Conservation (phyloP, 2,888 invertebrate species). For the Anorthoa munda region DNA sequence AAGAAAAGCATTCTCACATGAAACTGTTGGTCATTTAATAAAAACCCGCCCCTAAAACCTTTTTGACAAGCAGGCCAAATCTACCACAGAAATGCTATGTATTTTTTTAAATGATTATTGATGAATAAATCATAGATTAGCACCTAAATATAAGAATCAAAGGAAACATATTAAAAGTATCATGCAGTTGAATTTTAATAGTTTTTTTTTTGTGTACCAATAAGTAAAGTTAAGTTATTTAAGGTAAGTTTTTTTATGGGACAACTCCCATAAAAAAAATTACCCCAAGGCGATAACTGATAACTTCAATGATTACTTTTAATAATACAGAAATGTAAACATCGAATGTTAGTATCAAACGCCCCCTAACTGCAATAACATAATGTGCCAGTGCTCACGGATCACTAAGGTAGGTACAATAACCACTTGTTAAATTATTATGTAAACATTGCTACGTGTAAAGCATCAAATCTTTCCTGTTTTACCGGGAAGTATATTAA, state of each 20-base stretch:
- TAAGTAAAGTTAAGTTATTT: too few relatives aligned
- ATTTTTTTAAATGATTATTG: background rate
- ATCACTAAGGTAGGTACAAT: background rate
- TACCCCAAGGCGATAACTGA: background rate
- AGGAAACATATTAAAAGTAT: background rate
- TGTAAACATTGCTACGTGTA: conserved; percentile 48
- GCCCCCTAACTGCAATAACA: conserved; percentile 31
- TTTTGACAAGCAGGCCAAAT: background rate
- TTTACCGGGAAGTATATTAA: conserved; percentile 12
- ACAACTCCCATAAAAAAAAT: background rate
- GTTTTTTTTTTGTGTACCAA: too few relatives aligned
- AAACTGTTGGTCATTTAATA: background rate
- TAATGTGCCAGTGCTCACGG: background rate
- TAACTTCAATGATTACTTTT: background rate
- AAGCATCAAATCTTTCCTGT: background rate
- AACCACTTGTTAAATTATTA: conserved; percentile 35
- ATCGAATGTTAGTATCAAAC: conserved; percentile 10
- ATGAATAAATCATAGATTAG: background rate
- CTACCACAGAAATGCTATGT: background rate
- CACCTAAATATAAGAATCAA: background rate
- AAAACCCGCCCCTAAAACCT: background rate
- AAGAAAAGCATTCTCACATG: background rate
- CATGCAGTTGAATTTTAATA: background rate
- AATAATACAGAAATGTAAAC: conserved; percentile 5
- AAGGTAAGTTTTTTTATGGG: too few relatives aligned